Evolutionary conservation across 2,888 invertebrate species (phyloP), one percentile per base, ranked within the genome.

Genomic region (Metacarcinus magister): DNA sequence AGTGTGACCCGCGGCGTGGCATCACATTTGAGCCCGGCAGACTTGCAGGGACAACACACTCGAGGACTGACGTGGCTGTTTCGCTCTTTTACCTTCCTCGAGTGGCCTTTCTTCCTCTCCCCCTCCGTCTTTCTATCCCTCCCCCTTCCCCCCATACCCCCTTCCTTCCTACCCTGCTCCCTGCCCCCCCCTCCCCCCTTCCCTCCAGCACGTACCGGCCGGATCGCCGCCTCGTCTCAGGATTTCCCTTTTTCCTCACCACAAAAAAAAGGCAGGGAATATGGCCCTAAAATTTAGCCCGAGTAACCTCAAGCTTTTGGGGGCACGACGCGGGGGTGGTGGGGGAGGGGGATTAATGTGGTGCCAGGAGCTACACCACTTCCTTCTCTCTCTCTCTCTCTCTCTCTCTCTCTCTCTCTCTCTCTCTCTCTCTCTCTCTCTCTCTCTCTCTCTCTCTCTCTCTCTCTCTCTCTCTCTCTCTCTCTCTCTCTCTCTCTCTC

Each of bases 371-470:
- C 91, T 91, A 44, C 91, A 43, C n/a, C 90, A 90, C 90, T 90
- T 90, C 90, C n/a, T n/a, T 90, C 90, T 90, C 90, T 90, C 90
- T 90, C 90, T 90, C 90, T 90, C 90, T 90, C 90, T 23, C 46
- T 23, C 90, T 16, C 23, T 54, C 54, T 32, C 13, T 39, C 48
- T 87, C 87, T 75, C 39, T 67, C 94, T 87, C 39, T 67, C 94
- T 46, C 87, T 90, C n/a, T 16, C 39, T 32, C 23, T 32, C 75
- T 39, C 32, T 43, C 75, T 32, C 75, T 75, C 75, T 32, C 39
- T 48, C 48, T 44, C 43, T 75, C 39, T 48, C 48, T 67, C 23
- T 44, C 43, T 48, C 93, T 32, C 23, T 93, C 23, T 67, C 23
- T 93, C 23, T 44, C 75, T 93, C 67, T 75, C 43, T 67, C 67